Conservation (phyloP, 2,113 vertebrate genomes). For the Corythaixoides concolor region DNA sequence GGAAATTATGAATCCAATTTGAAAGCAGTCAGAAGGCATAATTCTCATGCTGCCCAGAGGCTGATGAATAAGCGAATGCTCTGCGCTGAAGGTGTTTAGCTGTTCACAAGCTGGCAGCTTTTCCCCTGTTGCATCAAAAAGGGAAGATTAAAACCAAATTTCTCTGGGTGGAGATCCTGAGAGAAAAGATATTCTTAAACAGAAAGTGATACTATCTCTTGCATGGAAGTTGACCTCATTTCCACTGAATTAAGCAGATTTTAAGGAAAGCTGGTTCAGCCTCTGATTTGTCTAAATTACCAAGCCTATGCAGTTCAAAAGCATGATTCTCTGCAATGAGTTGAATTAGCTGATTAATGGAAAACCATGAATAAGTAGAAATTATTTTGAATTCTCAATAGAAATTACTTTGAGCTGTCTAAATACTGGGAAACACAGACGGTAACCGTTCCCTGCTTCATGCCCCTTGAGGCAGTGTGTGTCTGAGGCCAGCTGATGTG, state of each 20-base stretch:
- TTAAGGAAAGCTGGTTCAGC: not conserved
- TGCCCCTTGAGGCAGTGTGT: not conserved
- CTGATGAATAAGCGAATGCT: not conserved
- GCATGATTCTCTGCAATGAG: not conserved
- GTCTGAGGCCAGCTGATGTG: fast-evolving
- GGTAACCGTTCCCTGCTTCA: no score
- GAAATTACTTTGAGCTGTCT: not conserved
- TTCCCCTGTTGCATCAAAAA: not conserved
- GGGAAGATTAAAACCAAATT: not conserved
- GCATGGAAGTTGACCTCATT: not conserved
- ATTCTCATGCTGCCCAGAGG: not conserved
- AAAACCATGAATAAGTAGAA: not conserved
- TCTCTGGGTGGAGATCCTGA: not conserved
- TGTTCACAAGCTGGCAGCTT: not conserved
- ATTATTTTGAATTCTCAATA: no score
- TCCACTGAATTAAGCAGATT: not conserved
- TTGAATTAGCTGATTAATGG: not conserved
- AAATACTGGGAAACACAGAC: no score
- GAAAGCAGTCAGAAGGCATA: not conserved
- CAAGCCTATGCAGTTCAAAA: not conserved
- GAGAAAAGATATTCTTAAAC: not conserved
- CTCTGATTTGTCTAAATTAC: not conserved
- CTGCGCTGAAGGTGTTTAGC: not conserved
- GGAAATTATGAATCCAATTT: not conserved
- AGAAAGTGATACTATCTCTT: not conserved